Evolutionary conservation across 2,888 invertebrate genomes (phyloP).

Genomic region (Strigamia transsilvanica): DNA sequence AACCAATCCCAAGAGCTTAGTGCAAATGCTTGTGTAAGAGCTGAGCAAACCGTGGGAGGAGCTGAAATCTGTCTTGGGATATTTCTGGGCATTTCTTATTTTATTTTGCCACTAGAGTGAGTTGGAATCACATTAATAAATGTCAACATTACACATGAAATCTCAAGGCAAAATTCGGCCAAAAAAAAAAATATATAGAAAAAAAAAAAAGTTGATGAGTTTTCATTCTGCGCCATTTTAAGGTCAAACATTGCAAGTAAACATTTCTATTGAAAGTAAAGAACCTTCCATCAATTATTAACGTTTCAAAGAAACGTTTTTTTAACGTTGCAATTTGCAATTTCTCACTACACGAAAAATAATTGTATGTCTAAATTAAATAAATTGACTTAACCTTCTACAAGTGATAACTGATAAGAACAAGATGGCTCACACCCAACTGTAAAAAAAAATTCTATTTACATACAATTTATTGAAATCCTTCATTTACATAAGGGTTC

Average conservation of each 20-base stretch:
- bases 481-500: conserved; percentile 21
- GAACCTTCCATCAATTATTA: neutral
- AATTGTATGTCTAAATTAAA: neutral
- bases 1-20: too few species aligned
- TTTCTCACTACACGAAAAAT: neutral
- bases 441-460: conserved; percentile 7
- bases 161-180: neutral
- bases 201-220: conserved; percentile 35
- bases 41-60: conserved; percentile 26
- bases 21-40: conserved; percentile 8
- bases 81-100: conserved; percentile 19
- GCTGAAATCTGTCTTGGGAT: conserved; percentile 21
- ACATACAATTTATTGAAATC: neutral
- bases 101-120: conserved; percentile 9
- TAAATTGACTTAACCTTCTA: conserved; percentile 3
- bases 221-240: conserved; percentile 24
- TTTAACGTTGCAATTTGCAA: neutral
- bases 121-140: neutral
- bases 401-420: neutral
- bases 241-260: conserved; percentile 26
- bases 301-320: neutral
- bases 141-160: conserved; percentile 26
- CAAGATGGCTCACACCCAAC: conserved; percentile 28
- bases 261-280: neutral
- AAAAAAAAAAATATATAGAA: neutral